These are phyloP conservation scores for Pholis gunnellus DNA, from an alignment of 2,113 vertebrate species.

Conservation along the genomic window DNA sequence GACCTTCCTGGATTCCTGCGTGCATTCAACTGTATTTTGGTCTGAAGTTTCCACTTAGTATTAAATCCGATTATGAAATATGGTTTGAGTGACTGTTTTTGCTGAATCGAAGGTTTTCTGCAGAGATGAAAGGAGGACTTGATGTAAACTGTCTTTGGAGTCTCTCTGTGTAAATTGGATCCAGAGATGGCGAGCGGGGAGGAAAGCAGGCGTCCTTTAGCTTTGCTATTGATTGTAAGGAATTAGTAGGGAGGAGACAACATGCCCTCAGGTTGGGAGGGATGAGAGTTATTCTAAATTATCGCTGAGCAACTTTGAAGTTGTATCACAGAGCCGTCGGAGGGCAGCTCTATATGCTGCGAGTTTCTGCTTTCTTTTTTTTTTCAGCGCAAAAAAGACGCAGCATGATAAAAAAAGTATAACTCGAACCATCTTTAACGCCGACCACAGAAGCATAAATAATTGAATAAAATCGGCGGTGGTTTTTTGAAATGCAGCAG, in stretches of 20 bases:
- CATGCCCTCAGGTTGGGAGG: conserved; percentile 70
- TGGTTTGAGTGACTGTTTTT: conserved; percentile 38
- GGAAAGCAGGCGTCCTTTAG: conserved; percentile 61
- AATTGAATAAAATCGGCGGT: conserved; percentile 83
- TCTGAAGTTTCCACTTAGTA: conserved; percentile 33
- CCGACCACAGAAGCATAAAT: conserved; percentile 85
- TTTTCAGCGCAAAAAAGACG: conserved; percentile 56
- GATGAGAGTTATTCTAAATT: conserved; percentile 71
- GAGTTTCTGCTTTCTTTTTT: conserved; percentile 21
- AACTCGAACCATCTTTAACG: conserved; percentile 81
- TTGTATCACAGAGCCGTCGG: conserved; percentile 54
- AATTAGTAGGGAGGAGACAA: conserved; percentile 66
- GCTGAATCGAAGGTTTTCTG: conserved; percentile 51
- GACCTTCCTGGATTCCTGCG: neutral
- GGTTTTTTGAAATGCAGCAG: conserved; percentile 76
- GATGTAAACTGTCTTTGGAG: conserved; percentile 67
- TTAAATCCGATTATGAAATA: conserved; percentile 39
- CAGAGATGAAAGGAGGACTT: conserved; percentile 66
- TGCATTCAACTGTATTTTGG: neutral
- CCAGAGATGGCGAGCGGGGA: conserved; percentile 60
- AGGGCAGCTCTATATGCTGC: conserved; percentile 27
- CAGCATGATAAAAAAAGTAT: conserved; percentile 64
- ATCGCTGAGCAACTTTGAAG: conserved; percentile 76
- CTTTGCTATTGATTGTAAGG: conserved; percentile 68
- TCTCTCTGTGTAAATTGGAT: conserved; percentile 62